A percentile compares a stretch with the other conserved stretches of the same genome.
Conservation (phyloP, 2,113 vertebrate genomes). For the Gallinago jamesoni region DNA sequence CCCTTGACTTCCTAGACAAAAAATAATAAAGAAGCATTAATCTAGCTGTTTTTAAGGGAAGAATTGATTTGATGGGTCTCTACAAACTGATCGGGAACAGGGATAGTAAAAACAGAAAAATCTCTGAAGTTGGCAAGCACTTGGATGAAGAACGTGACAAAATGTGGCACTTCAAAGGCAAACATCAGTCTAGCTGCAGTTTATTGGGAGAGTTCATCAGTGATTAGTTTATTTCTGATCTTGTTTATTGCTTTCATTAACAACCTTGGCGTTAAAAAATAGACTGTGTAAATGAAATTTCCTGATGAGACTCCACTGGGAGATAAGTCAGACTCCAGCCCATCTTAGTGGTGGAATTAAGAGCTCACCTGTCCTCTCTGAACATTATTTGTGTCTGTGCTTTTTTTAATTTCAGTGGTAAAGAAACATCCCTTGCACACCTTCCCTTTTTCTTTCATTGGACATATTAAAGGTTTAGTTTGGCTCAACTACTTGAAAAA, state of each 20-base stretch:
- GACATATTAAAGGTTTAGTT: background rate
- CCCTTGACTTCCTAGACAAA: background rate
- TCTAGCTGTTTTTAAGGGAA: background rate
- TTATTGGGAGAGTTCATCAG: background rate
- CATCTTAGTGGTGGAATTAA: background rate
- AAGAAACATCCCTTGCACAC: background rate
- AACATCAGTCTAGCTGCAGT: background rate
- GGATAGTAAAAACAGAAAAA: background rate
- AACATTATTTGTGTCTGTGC: background rate
- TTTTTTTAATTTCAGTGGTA: background rate
- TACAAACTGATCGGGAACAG: background rate
- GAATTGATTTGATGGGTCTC: background rate
- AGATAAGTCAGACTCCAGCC: background rate
- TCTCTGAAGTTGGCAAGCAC: background rate
- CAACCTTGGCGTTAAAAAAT: background rate
- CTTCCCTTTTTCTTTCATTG: background rate
- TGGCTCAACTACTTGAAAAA: background rate
- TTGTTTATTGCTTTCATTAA: constrained; percentile 31
- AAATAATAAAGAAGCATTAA: background rate
- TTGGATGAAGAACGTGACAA: background rate
- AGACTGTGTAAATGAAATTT: constrained; percentile 21
- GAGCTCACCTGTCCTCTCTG: background rate
- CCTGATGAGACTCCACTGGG: constrained; percentile 3
- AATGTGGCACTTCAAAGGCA: background rate
- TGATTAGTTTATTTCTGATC: constrained; percentile 21